A percentile compares a stretch with the other conserved stretches of the same genome.
phyloP scores from a whole-genome alignment of 1,140 invertebrate species.

The Psix sp. region DNA sequence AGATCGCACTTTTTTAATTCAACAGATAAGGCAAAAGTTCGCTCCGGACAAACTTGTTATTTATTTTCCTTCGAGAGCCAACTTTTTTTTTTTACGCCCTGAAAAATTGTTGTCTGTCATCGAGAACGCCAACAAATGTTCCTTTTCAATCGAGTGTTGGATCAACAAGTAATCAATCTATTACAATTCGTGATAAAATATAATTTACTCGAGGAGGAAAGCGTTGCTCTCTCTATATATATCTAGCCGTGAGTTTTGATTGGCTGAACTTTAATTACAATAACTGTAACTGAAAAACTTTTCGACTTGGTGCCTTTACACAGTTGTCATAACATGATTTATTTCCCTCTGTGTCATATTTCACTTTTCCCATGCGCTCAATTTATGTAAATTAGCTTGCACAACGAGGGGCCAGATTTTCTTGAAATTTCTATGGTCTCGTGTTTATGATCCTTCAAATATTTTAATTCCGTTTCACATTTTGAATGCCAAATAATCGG shows the following conservation, averaged over 20 bases:
- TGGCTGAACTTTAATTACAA: conserved; percentile 8
- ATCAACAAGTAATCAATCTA: too few relatives aligned
- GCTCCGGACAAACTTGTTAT: background rate
- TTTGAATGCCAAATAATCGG: too few relatives aligned
- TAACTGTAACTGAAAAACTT: conserved; percentile 7
- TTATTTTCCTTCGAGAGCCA: conserved; percentile 4
- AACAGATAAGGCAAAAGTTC: too few relatives aligned
- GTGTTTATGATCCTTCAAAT: background rate
- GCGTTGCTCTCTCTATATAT: too few relatives aligned
- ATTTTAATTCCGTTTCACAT: too few relatives aligned
- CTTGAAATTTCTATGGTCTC: background rate
- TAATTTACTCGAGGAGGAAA: too few relatives aligned
- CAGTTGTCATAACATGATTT: conserved; percentile 16
- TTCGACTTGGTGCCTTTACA: conserved; percentile 1
- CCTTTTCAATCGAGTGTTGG: too few relatives aligned
- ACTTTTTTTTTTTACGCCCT: too few relatives aligned
- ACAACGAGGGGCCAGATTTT: background rate
- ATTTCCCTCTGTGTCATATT: conserved; percentile 4
- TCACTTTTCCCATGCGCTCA: background rate
- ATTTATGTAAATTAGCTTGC: conserved; percentile 2
- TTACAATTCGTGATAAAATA: too few relatives aligned
- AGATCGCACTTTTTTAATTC: background rate
- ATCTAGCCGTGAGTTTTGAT: too few relatives aligned
- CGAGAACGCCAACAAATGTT: too few relatives aligned
- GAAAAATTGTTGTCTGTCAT: too few relatives aligned